phyloP scores from a whole-genome alignment of 2,113 vertebrate species.

The Accipiter cooperii region DNA sequence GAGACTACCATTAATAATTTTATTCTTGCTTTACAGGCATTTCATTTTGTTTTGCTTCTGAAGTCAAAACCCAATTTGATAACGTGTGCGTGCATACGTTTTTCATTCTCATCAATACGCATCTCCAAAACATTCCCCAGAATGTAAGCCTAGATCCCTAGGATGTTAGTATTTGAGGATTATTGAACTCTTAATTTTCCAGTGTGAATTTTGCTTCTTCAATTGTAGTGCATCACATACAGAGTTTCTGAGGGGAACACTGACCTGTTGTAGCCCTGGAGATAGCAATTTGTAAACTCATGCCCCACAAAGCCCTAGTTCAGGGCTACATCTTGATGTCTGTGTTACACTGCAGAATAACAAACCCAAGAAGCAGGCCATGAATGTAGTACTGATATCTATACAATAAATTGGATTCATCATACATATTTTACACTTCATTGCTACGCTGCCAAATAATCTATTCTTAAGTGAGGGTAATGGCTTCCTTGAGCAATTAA shows the following conservation, averaged over 20 bases:
- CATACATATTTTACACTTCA: background rate
- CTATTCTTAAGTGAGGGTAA: background rate
- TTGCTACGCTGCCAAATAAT: background rate
- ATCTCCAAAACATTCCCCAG: background rate
- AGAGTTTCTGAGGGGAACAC: background rate
- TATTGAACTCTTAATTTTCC: background rate
- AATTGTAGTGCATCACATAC: fast-evolving
- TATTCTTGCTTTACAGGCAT: background rate
- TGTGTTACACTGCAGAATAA: background rate
- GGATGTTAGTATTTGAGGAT: background rate
- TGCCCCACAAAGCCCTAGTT: background rate
- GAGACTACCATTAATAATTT: background rate
- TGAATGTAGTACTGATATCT: background rate
- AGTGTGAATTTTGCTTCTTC: background rate
- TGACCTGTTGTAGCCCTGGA: background rate
- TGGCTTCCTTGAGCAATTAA: background rate
- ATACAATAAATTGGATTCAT: background rate
- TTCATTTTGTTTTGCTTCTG: background rate
- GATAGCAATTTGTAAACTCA: background rate
- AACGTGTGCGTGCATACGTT: background rate
- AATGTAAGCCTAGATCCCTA: background rate
- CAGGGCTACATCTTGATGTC: background rate
- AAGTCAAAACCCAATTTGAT: background rate
- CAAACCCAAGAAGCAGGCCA: background rate
- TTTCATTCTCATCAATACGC: background rate